Conservation (phyloP, 2,113 vertebrate species). For the Gavia stellata region DNA sequence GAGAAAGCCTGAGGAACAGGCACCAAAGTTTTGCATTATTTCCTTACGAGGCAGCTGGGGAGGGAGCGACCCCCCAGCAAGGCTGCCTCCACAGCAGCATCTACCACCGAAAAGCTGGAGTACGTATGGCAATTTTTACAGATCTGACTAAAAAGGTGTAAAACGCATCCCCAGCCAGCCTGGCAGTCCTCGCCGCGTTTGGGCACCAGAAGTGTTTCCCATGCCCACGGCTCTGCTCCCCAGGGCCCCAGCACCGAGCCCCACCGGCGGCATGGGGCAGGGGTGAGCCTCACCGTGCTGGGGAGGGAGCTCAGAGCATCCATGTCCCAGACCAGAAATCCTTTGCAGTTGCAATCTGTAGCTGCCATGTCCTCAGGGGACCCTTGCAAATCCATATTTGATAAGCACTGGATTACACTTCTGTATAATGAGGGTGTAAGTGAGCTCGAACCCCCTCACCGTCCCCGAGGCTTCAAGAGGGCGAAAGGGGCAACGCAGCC, state of each 20-base stretch:
- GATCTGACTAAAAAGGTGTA: not conserved
- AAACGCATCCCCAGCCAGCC: not conserved
- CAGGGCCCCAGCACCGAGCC: not conserved
- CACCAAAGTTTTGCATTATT: not conserved
- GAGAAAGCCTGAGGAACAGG: not conserved
- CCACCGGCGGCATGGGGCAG: not conserved
- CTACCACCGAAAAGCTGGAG: not conserved
- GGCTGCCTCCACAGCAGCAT: not conserved
- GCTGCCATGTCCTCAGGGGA: not conserved
- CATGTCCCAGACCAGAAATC: not conserved
- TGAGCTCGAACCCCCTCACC: not conserved
- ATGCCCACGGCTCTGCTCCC: not conserved
- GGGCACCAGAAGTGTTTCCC: not conserved
- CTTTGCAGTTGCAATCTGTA: not conserved
- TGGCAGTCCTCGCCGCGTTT: rapidly evolving
- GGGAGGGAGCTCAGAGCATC: not conserved
- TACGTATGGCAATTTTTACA: rapidly evolving
- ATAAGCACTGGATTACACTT: not conserved
- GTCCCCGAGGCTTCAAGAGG: not conserved
- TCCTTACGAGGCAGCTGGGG: not conserved
- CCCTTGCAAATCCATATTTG: not conserved
- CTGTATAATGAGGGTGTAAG: not conserved
- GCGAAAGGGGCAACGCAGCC: not conserved
- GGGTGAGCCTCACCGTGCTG: rapidly evolving
- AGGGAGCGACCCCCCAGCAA: not conserved